Base-by-base conservation (phyloP, 2,113 vertebrate species). In the Nesoenas mayeri region DNA sequence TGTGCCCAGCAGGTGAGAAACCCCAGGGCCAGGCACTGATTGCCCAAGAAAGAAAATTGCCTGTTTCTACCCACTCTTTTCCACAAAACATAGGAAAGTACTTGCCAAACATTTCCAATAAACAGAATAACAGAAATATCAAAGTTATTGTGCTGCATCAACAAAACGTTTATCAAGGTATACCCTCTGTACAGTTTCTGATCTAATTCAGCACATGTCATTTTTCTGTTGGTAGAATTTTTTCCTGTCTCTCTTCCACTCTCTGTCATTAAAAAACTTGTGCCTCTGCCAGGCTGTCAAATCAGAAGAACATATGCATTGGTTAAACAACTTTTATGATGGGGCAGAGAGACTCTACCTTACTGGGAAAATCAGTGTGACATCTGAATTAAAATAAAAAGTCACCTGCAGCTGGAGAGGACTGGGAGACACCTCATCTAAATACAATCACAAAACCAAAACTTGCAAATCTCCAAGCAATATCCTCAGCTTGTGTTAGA, bases 391-490 rank as follows among this genome's bases (percentile, higher is more conserved):
- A 74, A 78, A 93, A 78, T 10, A 16, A 3, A 38, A 89, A 88
- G 61, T 50, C 70, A 44, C n/a, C 61, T 61, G 72, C 83, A 74
- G 67, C 32, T 2, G 0, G 44, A 48, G 15, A 54, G 20, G 12
- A 48, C 38, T 51, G 21, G 71, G 72, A 92, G 38, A 29, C 36
- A 78, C 24, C 42, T 84, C 29, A 36, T 75, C 64, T 62, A 51
- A 91, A 31, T 50, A 70, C 40, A 9, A 86, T 62, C 34, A 67
- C 50, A 85, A 91, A 95, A 94, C 38, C 16, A 53, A 38, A 89
- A 48, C 24, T 34, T 32, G 40, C 44, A 58, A 5, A 26, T 34
- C 85, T 53, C 94, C 10, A 13, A 58, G 47, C 19, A 26, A 5
- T 5, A 44, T 53, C 36, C 53, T 78, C 50, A 75, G 54, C 54